Percentiles rank a stretch among this genome's conserved stretches.
phyloP scores from a whole-genome alignment of 2,888 invertebrate species.

The Monopis laevigella region DNA sequence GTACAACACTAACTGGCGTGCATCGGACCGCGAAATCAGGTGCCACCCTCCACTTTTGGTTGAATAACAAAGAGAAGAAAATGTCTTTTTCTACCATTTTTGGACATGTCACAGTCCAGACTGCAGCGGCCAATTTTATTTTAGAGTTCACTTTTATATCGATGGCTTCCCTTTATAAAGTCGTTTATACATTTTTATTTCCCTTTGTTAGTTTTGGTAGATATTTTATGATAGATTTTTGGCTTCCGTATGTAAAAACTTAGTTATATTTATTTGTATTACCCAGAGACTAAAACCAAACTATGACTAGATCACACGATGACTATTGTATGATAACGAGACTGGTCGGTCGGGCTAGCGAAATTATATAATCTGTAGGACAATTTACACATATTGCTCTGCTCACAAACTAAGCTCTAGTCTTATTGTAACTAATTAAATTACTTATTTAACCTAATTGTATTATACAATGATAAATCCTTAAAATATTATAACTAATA shows the following conservation, averaged over 20 bases:
- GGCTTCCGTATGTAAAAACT: neutral
- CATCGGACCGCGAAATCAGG: constrained; percentile 13
- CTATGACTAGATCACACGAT: too few relatives aligned
- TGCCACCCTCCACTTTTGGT: constrained; percentile 11
- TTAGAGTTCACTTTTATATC: neutral
- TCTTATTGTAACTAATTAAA: too few relatives aligned
- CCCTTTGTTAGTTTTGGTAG: neutral
- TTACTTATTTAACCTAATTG: too few relatives aligned
- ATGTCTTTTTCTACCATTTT: constrained; percentile 9
- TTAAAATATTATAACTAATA: too few relatives aligned
- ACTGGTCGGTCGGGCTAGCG: too few relatives aligned
- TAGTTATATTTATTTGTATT: neutral
- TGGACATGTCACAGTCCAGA: constrained; percentile 2
- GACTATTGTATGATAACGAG: too few relatives aligned
- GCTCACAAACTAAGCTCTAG: too few relatives aligned
- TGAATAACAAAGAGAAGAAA: constrained; percentile 12
- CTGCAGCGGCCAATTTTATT: neutral
- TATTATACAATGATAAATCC: too few relatives aligned
- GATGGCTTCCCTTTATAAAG: neutral
- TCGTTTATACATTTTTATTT: neutral
- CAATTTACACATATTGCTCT: too few relatives aligned
- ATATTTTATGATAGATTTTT: neutral
- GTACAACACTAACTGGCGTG: too few relatives aligned
- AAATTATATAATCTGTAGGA: too few relatives aligned
- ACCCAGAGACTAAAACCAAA: neutral